Evolutionary conservation across 2,113 vertebrate species (phyloP), one percentile per base, ranked within the genome.

Genomic region (Paradisaea rubra): DNA sequence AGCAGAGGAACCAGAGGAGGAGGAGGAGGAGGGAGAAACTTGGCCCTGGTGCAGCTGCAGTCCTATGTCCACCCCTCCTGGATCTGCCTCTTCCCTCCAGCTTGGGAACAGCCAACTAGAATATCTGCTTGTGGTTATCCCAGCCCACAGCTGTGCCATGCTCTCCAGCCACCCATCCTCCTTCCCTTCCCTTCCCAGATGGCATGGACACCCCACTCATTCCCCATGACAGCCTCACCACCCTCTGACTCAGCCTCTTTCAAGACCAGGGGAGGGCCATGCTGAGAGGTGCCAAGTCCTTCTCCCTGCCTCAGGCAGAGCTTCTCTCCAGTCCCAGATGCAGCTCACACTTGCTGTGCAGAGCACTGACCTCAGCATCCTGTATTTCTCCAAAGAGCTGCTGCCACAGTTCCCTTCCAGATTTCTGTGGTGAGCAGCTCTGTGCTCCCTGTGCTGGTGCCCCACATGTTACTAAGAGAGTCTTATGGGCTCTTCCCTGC

Each of bases 281-380:
- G 39, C 83, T 59, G 42, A 83, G 81, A 20, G 6, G 11, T 24
- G 84, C 77, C 73, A 74, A 63, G 21, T 68, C 65, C n/a, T 86
- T n/a, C 47, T 64, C 47, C 47, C 69, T 63, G 60, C 18, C 60
- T 50, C 24, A 60, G 69, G 59, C 54, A 66, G 27, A 81, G n/a
- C 28, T 84, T 49, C 52, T 76, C 70, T 89, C 27, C 61, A 27
- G 33, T 10, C 61, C n/a, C 81, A 81, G 57, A 42, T 1, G 11
- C 70, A 64, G 61, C 61, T 92, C 69, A 61, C 13, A 64, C 71
- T 84, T 45, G 1, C 3, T 50, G 52, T n/a, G 44, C 77, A 84
- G 39, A 95, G 66, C 31, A 27, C 87, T 89, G 92, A 91, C 66
- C 74, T 93, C 95, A 95, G 70, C 91, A 87, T 50, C 37, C 44